Base-by-base conservation (phyloP, 1,140 invertebrate genomes). In the Drosophila serrata region DNA sequence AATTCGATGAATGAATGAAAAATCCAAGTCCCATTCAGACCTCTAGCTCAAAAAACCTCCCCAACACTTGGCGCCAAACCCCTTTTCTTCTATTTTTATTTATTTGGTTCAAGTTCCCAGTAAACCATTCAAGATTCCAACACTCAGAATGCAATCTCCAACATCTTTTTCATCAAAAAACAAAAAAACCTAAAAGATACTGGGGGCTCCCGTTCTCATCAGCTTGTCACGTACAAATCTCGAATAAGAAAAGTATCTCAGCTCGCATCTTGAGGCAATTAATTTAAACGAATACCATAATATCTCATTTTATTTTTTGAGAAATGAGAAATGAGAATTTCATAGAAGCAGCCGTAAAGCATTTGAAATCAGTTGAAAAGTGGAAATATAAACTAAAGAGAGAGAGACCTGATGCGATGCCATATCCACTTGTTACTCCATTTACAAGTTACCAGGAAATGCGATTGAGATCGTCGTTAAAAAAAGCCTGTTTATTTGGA, bases 341-440 rank as follows among this genome's bases (percentile, higher is more conserved):
- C 84, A 88, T 68, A 84, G 84, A 88, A 88, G 81, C 63, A 48
- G 60, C 61, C 59, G 65, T 86, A 86, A 86, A 86, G 65, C 81
- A 85, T 81, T 78, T 61, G 78, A 57, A 86, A 79, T 72, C 61
- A 29, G 33, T 55, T 37, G 61, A 81, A 76, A 62, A 64, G 55
- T 79, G 48, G 43, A 69, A 43, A 68, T 58, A 75, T 46, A 74
- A 60, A 62, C 70, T n/a, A n/a, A n/a, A n/a, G 57, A 45, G 63
- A 45, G 63, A 69, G 63, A 43, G 68, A 45, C 64, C 61, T 60
- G 43, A 62, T 62, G 43, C 39, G 27, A 33, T 51, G 49, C 56
- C 53, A 77, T 77, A 70, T 91, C 81, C 90, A 91, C 90, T 91
- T 91, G 90, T 91, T 91, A 91, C 90, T 91, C 84, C 81, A 91